Base-by-base conservation (phyloP, 2,888 invertebrate species). In the Globia sparganii region DNA sequence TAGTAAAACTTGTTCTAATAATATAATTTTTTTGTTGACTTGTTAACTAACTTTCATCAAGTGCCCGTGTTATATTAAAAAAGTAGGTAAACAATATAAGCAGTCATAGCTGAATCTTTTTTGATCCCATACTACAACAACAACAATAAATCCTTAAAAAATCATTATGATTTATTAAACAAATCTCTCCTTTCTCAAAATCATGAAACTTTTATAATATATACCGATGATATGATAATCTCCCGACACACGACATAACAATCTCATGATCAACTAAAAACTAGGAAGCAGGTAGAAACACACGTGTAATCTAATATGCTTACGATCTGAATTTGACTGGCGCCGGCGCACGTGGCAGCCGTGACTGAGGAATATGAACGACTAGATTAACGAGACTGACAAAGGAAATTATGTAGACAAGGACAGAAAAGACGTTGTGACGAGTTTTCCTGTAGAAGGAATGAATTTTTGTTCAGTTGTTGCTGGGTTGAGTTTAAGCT, bases 351-450 rank as follows among this genome's bases (percentile, higher is more conserved):
- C 71, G 72, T 37, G 69, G 70, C 53, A 62, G 46, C 59, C 85
- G 71, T 65, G 68, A 77, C 82, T 69, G 69, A 85, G 43, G 67
- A 85, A 82, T 85, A 85, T 72, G 68, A 81, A 85, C 66, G 85
- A 81, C 70, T 69, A 77, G 82, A 81, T 85, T 85, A 77, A 77
- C 77, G 40, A 68, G 13, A 66, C 56, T 67, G 66, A 85, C 77
- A 77, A 74, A 81, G 82, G 61, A 85, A 83, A 85, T 83, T 72
- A 74, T 56, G 68, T 77, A 34, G 11, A 66, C 83, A 85, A 85
- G 83, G 82, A 70, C 86, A 64, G 25, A 18, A 56, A 62, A 34
- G 64, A 72, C 21, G 25, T 21, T 21, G 37, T 5, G 18, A n/a
- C n/a, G n/a, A 53, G 28, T 83, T 81, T 81, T 81, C 75, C 72